Base-by-base conservation (phyloP, 2,113 vertebrate genomes). In the Myxocyprinus asiaticus region DNA sequence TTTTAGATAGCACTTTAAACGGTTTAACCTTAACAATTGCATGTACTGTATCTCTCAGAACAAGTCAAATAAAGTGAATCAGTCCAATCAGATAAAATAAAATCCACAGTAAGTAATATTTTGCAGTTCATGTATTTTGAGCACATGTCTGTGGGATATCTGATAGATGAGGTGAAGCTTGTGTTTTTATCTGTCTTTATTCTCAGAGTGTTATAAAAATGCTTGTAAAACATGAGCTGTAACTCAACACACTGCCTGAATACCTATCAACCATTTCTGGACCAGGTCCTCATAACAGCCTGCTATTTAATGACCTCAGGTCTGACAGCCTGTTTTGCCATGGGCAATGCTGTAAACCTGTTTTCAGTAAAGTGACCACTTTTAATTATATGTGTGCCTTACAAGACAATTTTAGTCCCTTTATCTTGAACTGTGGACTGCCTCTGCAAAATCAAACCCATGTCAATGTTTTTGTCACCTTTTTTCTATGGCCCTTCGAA, bases 171-270 rank as follows among this genome's bases (percentile, higher is more conserved):
- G 45, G 22, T 17, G 4, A 69, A 45, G 45, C 44, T 51, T 51
- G 68, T 66, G 53, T 61, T 63, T 66, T 75, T 76, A 67, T 59
- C 12, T n/a, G 33, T 61, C 17, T 50, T 78, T 15, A 64, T 55
- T 76, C 33, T 50, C 6, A 55, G 48, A 8, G n/a, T 72, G 51
- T 74, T 44, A 63, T 4, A 9, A 53, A 64, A 65, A 73, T 50
- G 22, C 66, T 64, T 77, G 73, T 77, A 73, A 84, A 82, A 82
- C 50, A 77, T 22, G 70, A 65, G 43, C 14, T 61, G 78, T 78
- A 69, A 74, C 68, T 56, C n/a, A 67, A 59, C 64, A 67, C 68
- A 47, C 63, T 62, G 22, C 44, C 72, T 62, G 15, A 77, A 77
- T 72, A 45, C n/a, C 45, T 62, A 50, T 12, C 45, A 74, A 63